Evolutionary conservation across 2,797 vertebrate species (phyloP), one percentile per base, ranked within the genome.

Genomic region (Poeciliopsis paucimaculata): DNA sequence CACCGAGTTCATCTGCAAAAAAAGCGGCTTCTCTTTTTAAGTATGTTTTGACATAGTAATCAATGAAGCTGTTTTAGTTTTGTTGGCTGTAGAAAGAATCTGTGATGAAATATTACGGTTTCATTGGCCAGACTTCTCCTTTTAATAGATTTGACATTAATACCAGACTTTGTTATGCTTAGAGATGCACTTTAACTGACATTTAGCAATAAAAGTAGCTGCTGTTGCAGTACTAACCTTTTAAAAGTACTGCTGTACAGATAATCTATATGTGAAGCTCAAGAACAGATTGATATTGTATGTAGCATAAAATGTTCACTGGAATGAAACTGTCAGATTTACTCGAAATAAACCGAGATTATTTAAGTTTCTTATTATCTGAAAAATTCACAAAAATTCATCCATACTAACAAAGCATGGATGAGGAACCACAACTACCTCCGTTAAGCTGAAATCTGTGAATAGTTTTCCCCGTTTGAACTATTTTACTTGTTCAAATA

Each of bases 31-130:
- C 10, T 76, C 11, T 39, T 45, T 49, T 8, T 75, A 66, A 75
- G 36, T 64, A 13, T 75, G 47, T 53, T 28, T 26, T 76, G 55
- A n/a, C 13, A 75, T 71, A 45, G 73, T 72, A 73, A 79, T 72
- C 73, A 72, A 2, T 85, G 60, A 64, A 74, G 75, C 74, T 85
- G 68, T 31, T 77, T 72, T 45, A n/a, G 73, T n/a, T 72, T 57
- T 45, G 36, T 46, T 75, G 82, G 75, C 46, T 76, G 70, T 75
- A 70, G 5, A 74, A 66, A 82, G 76, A 75, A 68, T 57, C 2
- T 75, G 43, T 83, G 82, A 86, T 86, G 75, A 79, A 79, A 88
- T 86, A 81, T 84, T 76, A 57, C 26, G 0, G 26, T 57, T 57
- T 57, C 26, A 28, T 57, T 57, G 53, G 53, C 26, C 26, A 28